Evolutionary conservation across 2,113 vertebrate species (phyloP), one percentile per base, ranked within the genome.

Genomic region (Vanacampus margaritifer): DNA sequence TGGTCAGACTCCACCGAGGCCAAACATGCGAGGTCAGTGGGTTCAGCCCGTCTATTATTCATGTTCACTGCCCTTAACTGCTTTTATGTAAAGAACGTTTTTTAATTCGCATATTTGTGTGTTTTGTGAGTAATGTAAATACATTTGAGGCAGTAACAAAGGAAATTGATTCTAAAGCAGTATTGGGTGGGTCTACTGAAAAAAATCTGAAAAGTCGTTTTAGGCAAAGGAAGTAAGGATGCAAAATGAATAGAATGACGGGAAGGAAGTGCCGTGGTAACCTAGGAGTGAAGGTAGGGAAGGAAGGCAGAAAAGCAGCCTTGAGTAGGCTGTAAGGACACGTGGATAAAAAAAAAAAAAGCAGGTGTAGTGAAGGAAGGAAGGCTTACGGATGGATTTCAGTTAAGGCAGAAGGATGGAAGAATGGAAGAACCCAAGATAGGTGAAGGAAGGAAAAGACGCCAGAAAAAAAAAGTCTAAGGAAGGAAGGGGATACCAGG

Each of bases 1-100:
- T 98, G 96, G 96, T 96, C 95, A 0, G 96, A 98, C 74, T 97
- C 96, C 46, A 98, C 96, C 0, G 95, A 95, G 3, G 96, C 95
- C 74, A 95, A 93, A 75, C 94, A 98, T 46, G 95, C 93, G 91
- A 94, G 95, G 95, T 96, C 61, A 54, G 64, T 43, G 39, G 24
- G n/a, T 62, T 62, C n/a, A 23, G 39, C n/a, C 26, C 0, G 6
- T 32, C 54, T 16, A 17, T 17, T 13, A 0, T 7, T 28, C 6
- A 6, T 28, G 0, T 28, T 56, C 16, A 13, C 54, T 19, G 54
- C 54, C 13, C 13, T 54, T 16, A 1, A 26, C 51, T 54, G 51
- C 21, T 51, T 51, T 32, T 32, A 32, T 4, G 28, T 32, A 32
- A 32, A 17, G 6, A 21, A 17, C 19, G 39, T 0, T 41, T 41